These are phyloP conservation scores for Trichopria drosophilae DNA, from an alignment of 2,888 invertebrate genomes.

Conservation along the genomic window DNA sequence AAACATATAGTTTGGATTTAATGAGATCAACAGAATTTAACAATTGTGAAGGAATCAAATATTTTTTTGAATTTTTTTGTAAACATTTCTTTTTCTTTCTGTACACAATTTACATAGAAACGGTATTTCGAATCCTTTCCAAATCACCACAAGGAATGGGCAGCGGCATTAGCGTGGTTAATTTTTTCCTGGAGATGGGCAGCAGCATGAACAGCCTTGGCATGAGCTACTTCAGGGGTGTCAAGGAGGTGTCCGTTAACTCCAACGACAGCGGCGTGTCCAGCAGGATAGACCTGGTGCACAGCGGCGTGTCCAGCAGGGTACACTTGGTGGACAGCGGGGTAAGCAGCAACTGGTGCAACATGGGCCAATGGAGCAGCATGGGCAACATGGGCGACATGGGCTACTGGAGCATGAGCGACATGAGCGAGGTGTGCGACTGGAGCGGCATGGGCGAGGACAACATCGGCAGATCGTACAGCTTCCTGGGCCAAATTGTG, in stretches of 20 bases:
- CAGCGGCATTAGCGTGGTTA: conserved; percentile 39
- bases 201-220: conserved; percentile 44
- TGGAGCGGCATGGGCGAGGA: conserved; percentile 26
- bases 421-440: conserved; percentile 9
- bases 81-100: no score
- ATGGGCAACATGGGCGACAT: conserved; percentile 2
- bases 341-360: conserved; percentile 13
- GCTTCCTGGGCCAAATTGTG: conserved; percentile 43
- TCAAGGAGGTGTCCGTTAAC: conserved; percentile 41
- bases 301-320: conserved; percentile 3
- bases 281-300: no score
- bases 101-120: no score
- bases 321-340: background rate
- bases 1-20: no score
- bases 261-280: conserved; percentile 29
- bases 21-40: no score
- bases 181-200: conserved; percentile 41
- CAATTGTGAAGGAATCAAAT: no score
- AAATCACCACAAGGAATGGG: no score
- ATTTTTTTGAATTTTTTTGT: no score
- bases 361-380: conserved; percentile 12
- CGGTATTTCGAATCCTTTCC: no score
- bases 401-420: conserved; percentile 13
- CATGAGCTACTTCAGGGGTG: conserved; percentile 43
- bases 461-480: conserved; percentile 36